A percentile compares a stretch with the other conserved stretches of the same genome.
Conservation (phyloP, 2,797 vertebrate genomes). For the Todus mexicanus region DNA sequence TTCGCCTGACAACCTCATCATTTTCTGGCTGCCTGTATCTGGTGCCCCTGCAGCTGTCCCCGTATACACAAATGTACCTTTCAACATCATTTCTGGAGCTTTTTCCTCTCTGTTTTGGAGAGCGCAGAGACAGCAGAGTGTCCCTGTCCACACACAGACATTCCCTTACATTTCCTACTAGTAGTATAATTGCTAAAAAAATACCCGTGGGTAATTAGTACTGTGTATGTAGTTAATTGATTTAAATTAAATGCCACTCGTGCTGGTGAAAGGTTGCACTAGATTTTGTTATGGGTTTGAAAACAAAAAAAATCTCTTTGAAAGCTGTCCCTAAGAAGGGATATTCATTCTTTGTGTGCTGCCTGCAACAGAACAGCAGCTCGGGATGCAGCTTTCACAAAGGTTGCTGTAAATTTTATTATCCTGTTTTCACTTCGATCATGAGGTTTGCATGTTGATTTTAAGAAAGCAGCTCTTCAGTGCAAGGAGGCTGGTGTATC, state of each 20-base stretch:
- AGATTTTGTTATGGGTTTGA: background rate
- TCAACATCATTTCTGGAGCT: background rate
- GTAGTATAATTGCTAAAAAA: background rate
- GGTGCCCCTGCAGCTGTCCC: background rate
- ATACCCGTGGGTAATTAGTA: conserved; percentile 11
- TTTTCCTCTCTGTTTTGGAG: background rate
- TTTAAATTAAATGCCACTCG: conserved; percentile 42
- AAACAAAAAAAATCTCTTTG: background rate
- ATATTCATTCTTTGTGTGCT: background rate
- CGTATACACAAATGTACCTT: background rate
- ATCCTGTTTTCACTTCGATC: background rate
- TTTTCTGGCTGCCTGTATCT: background rate
- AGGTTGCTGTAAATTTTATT: background rate
- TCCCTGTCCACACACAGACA: background rate
- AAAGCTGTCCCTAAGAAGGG: background rate
- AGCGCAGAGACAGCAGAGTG: background rate
- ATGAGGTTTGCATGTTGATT: background rate
- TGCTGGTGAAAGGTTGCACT: background rate
- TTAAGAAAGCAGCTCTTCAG: background rate
- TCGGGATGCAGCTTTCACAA: background rate
- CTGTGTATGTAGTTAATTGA: conserved; percentile 7
- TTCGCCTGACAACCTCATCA: background rate
- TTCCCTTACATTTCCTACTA: background rate
- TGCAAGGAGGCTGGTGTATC: fast-evolving
- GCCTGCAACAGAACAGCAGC: background rate